These are phyloP conservation scores for Erebia epiphron DNA, from an alignment of 2,888 invertebrate genomes.

Conservation along the genomic window DNA sequence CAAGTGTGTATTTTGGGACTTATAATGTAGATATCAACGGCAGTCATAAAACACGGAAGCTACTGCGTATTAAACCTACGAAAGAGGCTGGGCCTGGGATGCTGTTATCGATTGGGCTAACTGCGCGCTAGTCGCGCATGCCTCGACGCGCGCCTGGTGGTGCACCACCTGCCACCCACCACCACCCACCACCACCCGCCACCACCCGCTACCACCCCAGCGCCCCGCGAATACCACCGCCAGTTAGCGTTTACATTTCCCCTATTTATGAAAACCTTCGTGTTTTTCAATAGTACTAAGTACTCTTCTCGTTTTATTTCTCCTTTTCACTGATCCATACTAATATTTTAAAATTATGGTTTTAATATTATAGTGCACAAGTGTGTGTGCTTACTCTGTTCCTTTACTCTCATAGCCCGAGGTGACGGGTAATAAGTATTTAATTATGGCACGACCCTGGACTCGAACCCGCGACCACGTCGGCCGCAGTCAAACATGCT, in stretches of 20 bases:
- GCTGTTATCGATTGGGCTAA: constrained; percentile 76
- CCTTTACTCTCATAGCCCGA: no score
- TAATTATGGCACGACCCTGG: no score
- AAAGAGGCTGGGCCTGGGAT: constrained; percentile 57
- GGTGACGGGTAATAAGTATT: no score
- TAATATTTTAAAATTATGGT: no score
- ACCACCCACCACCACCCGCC: constrained; percentile 40
- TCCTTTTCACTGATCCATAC: no score
- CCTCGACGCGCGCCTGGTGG: constrained; percentile 45
- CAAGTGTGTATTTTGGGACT: not conserved
- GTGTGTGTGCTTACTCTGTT: no score
- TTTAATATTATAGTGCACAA: no score
- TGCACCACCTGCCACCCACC: constrained; percentile 36
- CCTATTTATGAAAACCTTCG: constrained; percentile 14
- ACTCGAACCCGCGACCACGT: no score
- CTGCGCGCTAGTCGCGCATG: constrained; percentile 69
- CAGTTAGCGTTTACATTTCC: constrained; percentile 18
- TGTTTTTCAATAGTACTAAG: not conserved
- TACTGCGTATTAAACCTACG: constrained; percentile 72
- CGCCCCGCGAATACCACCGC: constrained; percentile 25
- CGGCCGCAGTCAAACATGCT: no score
- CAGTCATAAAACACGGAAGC: constrained; percentile 45
- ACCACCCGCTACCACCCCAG: constrained; percentile 17
- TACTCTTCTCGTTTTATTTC: not conserved
- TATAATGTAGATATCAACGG: constrained; percentile 2